These are phyloP conservation scores for Sebastes ruberrimus DNA, from an alignment of 2,797 vertebrate species.

Conservation along the genomic window DNA sequence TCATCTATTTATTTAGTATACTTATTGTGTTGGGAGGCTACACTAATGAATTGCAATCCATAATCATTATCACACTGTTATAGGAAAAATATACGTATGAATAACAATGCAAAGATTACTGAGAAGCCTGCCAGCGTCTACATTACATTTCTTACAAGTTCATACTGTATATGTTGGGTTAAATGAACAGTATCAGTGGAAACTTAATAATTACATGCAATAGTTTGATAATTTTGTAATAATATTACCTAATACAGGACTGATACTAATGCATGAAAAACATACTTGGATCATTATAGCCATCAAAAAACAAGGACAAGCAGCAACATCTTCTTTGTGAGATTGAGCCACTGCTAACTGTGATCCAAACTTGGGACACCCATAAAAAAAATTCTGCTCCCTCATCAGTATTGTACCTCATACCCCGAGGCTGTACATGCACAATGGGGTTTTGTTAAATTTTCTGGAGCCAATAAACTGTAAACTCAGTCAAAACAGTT, in stretches of 20 bases:
- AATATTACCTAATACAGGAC: too few species aligned
- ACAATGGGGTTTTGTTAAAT: not conserved
- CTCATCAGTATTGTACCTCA: constrained; percentile 2
- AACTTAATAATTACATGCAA: not conserved
- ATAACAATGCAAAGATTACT: not conserved
- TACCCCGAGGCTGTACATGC: constrained; percentile 18
- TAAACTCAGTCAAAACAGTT: not conserved
- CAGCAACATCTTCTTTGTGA: not conserved
- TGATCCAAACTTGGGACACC: not conserved
- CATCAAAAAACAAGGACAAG: not conserved
- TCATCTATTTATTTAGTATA: not conserved
- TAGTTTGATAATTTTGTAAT: too few species aligned
- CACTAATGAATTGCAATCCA: not conserved
- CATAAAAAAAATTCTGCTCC: not conserved
- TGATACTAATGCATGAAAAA: too few species aligned
- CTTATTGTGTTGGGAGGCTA: not conserved
- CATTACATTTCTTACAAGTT: not conserved
- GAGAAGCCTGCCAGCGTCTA: not conserved
- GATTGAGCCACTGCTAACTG: not conserved
- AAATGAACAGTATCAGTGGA: not conserved
- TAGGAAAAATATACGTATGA: too few species aligned
- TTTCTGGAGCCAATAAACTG: constrained; percentile 1
- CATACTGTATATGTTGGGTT: not conserved
- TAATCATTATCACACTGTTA: not conserved
- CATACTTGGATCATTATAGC: not conserved